Percentiles rank a stretch among this genome's conserved stretches.
phyloP scores from a whole-genome alignment of 2,113 vertebrate genomes.

The Paedocypris sp. region DNA sequence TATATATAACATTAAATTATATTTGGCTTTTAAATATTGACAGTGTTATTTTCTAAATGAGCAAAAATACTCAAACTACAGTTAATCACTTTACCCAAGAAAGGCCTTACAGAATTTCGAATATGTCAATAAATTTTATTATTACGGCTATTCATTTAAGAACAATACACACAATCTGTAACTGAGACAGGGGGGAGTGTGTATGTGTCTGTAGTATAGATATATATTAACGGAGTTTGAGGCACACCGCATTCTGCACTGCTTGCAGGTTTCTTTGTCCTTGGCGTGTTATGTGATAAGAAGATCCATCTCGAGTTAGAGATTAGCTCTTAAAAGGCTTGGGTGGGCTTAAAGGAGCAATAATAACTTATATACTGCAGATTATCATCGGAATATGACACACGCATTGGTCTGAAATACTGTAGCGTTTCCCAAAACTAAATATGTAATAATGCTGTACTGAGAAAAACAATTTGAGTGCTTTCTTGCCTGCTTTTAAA shows the following conservation, averaged over 20 bases:
- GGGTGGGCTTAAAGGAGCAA: conserved; percentile 26
- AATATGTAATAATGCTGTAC: too few species aligned
- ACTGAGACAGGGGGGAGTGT: too few species aligned
- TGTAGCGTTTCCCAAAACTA: neutral
- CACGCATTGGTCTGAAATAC: conserved; percentile 7
- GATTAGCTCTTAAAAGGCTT: conserved; percentile 32
- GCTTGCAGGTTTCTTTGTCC: conserved; percentile 10
- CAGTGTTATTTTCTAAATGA: neutral
- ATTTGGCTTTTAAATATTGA: neutral
- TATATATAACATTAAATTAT: too few species aligned
- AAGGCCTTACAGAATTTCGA: conserved; percentile 21
- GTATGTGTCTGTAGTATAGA: too few species aligned
- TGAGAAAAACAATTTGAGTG: too few species aligned
- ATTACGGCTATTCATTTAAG: neutral
- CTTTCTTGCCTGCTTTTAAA: too few species aligned
- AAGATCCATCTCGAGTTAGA: neutral
- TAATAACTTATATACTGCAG: conserved; percentile 16
- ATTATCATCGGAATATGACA: conserved; percentile 21
- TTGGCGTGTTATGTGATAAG: conserved; percentile 21
- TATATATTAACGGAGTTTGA: neutral
- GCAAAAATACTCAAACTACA: conserved; percentile 10
- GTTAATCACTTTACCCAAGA: conserved; percentile 17
- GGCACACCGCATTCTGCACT: neutral
- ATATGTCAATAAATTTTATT: conserved; percentile 26
- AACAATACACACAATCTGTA: conserved; percentile 21